Evolutionary conservation across 2,888 invertebrate genomes (phyloP).

Genomic region (Subacronicta megacephala): DNA sequence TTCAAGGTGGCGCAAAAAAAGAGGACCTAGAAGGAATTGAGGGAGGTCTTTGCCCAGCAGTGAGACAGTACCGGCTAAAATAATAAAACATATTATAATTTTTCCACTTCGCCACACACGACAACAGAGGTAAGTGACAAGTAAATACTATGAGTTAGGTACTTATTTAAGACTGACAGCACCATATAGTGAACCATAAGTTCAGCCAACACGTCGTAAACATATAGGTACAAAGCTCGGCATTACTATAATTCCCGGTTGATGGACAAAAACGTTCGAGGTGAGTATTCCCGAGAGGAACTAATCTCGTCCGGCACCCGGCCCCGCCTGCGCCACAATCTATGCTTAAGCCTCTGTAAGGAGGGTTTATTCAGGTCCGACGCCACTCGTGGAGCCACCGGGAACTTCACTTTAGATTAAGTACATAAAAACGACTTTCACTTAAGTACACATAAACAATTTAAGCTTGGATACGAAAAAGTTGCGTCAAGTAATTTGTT

Average conservation of each 20-base stretch:
- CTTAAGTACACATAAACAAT: conserved; percentile 48
- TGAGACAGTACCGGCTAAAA: no score
- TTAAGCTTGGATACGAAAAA: conserved; percentile 43
- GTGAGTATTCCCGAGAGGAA: conserved; percentile 26
- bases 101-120: no score
- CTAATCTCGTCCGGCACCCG: conserved; percentile 36
- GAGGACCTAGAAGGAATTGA: no score
- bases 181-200: neutral
- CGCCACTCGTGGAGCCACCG: conserved; percentile 33
- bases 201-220: neutral
- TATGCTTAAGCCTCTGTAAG: conserved; percentile 52
- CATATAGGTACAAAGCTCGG: neutral
- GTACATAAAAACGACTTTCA: conserved; percentile 49
- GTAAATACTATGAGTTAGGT: no score
- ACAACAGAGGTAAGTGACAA: no score
- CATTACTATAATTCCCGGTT: conserved; percentile 15
- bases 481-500: conserved; percentile 46
- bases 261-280: conserved; percentile 33
- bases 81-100: no score
- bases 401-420: conserved; percentile 39
- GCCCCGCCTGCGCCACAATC: conserved; percentile 34
- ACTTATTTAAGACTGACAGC: no score
- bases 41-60: no score
- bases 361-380: conserved; percentile 47
- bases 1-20: no score